Evolutionary conservation across 2,113 vertebrate genomes (phyloP).

Genomic region (Protobothrops flavoviridis): DNA sequence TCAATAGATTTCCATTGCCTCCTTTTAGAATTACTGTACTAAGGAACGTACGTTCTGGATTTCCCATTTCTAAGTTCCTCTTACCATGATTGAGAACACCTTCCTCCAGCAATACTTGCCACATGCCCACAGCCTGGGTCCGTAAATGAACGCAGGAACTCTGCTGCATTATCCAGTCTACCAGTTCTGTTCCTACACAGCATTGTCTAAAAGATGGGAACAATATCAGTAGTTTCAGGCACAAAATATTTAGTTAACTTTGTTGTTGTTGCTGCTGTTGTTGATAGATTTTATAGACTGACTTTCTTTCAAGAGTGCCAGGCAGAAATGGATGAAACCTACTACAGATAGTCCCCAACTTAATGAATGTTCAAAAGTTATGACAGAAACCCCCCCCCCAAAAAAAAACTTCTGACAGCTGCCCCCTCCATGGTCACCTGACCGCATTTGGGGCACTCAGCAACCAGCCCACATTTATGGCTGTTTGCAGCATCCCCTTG

Average conservation of each 20-base stretch:
- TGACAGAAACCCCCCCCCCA: neutral
- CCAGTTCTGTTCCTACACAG: conserved; percentile 94
- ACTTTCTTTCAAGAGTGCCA: neutral
- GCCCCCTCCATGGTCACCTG: neutral
- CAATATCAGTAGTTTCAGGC: neutral
- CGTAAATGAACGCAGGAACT: conserved; percentile 90
- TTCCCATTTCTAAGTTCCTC: conserved; percentile 24
- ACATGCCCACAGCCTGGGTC: conserved; percentile 94
- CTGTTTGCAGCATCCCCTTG: neutral
- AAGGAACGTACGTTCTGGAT: conserved; percentile 16
- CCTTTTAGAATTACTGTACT: neutral
- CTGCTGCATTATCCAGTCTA: conserved; percentile 97
- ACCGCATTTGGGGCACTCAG: neutral
- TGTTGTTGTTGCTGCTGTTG: neutral
- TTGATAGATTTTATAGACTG: neutral
- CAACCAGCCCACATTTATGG: neutral
- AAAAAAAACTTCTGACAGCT: neutral
- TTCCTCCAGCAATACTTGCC: conserved; percentile 96
- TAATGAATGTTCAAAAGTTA: neutral
- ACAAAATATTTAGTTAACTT: neutral
- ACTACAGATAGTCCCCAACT: neutral
- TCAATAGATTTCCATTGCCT: neutral
- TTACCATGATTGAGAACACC: conserved; percentile 95
- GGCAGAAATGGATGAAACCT: neutral
- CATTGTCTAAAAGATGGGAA: conserved; percentile 78